A percentile compares a stretch with the other conserved stretches of the same genome.
Conservation (phyloP, 2,797 vertebrate genomes). For the Molothrus ater region DNA sequence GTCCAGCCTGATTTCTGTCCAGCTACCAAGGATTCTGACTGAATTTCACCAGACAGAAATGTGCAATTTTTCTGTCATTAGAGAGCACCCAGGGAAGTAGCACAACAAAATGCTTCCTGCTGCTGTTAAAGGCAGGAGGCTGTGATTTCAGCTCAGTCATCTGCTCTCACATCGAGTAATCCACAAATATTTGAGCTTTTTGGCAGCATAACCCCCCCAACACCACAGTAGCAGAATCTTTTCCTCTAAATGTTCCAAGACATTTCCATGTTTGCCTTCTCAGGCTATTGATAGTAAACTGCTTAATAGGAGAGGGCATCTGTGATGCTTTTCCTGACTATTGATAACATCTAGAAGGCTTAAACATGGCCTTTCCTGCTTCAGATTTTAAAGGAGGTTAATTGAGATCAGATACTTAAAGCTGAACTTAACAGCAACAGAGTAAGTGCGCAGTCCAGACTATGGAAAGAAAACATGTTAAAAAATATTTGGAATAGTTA, state of each 20-base stretch:
- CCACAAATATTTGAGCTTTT: slow-evolving; percentile 73
- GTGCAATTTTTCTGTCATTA: slow-evolving; percentile 69
- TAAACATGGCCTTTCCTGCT: slow-evolving; percentile 39
- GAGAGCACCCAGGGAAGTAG: slow-evolving; percentile 75
- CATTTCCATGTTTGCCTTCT: slow-evolving; percentile 69
- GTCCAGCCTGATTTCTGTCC: slow-evolving; percentile 59
- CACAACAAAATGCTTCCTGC: slow-evolving; percentile 79
- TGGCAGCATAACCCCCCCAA: slow-evolving; percentile 57
- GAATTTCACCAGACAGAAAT: slow-evolving; percentile 75
- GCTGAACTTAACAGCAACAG: background rate
- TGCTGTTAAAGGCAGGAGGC: slow-evolving; percentile 57
- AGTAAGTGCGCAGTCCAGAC: background rate
- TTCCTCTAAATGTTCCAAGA: slow-evolving; percentile 65
- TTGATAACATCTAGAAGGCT: slow-evolving; percentile 30
- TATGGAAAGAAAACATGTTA: background rate
- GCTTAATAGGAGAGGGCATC: slow-evolving; percentile 38
- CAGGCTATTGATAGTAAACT: slow-evolving; percentile 66
- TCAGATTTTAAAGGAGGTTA: slow-evolving; percentile 47
- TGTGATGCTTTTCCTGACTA: slow-evolving; percentile 33
- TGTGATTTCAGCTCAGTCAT: slow-evolving; percentile 71
- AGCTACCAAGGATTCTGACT: slow-evolving; percentile 62
- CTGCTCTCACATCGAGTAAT: slow-evolving; percentile 61
- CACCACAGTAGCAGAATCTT: slow-evolving; percentile 41
- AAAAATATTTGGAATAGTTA: slow-evolving; percentile 5
- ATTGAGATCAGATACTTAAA: slow-evolving; percentile 59